phyloP scores from a whole-genome alignment of 2,888 invertebrate genomes.

The Aspidapion aeneum region DNA sequence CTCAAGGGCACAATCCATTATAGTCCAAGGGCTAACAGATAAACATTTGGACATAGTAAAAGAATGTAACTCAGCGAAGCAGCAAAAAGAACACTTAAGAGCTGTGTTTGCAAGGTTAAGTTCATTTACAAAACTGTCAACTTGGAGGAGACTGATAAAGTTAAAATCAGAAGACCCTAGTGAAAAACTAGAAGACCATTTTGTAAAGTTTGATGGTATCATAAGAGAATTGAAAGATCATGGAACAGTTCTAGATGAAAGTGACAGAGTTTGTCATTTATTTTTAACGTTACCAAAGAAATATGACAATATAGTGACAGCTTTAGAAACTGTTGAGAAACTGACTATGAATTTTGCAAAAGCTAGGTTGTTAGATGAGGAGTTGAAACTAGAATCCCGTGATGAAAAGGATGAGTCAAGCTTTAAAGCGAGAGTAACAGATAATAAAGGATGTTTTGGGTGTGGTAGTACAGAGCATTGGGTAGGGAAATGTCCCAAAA shows the following conservation, averaged over 20 bases:
- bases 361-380: constrained; percentile 1
- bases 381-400: not conserved
- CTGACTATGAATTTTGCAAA: constrained; percentile 2
- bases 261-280: constrained; percentile 1
- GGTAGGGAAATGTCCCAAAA: constrained; percentile 3
- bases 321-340: constrained; percentile 1
- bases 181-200: constrained; percentile 18
- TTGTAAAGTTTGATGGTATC: constrained; percentile 22
- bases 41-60: constrained; percentile 26
- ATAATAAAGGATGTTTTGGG: not conserved
- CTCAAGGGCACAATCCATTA: constrained; percentile 20
- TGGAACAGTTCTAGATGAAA: constrained; percentile 11
- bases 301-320: constrained; percentile 7
- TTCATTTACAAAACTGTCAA: constrained; percentile 19
- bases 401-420: not conserved
- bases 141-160: constrained; percentile 15
- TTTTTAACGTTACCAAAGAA: not conserved
- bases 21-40: constrained; percentile 23
- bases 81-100: constrained; percentile 16
- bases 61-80: constrained; percentile 20
- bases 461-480: not conserved
- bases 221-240: constrained; percentile 10
- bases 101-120: constrained; percentile 21
- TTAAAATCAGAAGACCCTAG: not conserved
- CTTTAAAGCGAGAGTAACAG: not conserved